phyloP scores from a whole-genome alignment of 2,113 vertebrate species.

The Micronycteris hirsuta region DNA sequence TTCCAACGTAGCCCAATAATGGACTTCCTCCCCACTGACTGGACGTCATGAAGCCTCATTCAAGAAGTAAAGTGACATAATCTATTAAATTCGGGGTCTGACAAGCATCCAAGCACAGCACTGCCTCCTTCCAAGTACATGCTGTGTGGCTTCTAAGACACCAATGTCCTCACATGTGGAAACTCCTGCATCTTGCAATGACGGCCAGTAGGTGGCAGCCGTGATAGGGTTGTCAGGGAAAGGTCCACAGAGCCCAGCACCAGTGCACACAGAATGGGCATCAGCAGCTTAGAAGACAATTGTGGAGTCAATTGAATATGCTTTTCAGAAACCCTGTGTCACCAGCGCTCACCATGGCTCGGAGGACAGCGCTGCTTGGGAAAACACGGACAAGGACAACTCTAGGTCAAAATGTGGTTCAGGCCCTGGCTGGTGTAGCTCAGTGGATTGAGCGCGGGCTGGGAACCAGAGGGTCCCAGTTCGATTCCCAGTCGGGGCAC shows the following conservation, averaged over 20 bases:
- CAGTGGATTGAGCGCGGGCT: too few relatives aligned
- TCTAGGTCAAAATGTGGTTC: background rate
- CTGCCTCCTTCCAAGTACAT: background rate
- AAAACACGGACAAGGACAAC: background rate
- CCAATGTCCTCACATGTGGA: rapidly evolving
- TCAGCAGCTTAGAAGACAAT: background rate
- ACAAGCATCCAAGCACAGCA: background rate
- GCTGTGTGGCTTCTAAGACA: background rate
- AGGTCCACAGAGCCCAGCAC: background rate
- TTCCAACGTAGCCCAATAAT: background rate
- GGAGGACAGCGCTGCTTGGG: background rate
- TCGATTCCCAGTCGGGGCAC: too few relatives aligned
- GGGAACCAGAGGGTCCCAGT: too few relatives aligned
- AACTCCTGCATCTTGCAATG: background rate
- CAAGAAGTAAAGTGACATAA: background rate
- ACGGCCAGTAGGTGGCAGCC: background rate
- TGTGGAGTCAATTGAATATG: background rate
- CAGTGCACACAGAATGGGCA: background rate
- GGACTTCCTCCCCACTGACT: background rate
- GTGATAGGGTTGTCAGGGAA: background rate
- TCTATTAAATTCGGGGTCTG: background rate
- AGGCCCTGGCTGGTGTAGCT: too few relatives aligned
- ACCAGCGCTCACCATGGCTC: rapidly evolving
- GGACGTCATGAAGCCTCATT: background rate
- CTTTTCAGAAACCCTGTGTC: background rate